A percentile compares a stretch with the other conserved stretches of the same genome.
phyloP scores from a whole-genome alignment of 2,888 invertebrate genomes.

The Galerucella nymphaeae region DNA sequence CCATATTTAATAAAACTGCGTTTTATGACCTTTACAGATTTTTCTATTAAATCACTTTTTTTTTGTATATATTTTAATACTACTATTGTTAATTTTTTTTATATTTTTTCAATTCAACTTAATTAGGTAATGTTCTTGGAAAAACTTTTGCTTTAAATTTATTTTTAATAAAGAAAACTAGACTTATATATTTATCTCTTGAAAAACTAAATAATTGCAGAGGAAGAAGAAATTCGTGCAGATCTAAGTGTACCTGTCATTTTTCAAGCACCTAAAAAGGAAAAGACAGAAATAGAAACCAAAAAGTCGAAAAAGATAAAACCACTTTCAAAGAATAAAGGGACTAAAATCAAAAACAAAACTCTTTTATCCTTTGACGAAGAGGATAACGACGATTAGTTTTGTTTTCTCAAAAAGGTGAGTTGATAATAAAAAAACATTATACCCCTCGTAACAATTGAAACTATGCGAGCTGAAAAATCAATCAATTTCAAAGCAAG shows the following conservation, averaged over 20 bases:
- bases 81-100: not conserved
- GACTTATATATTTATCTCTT: too few species aligned
- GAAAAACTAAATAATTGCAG: too few species aligned
- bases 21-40: constrained; percentile 12
- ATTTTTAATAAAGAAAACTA: too few species aligned
- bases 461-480: constrained; percentile 6
- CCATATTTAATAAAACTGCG: constrained; percentile 48
- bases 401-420: constrained; percentile 14
- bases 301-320: constrained; percentile 41
- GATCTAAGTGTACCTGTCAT: constrained; percentile 71
- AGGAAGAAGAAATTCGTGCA: constrained; percentile 70
- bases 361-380: constrained; percentile 68
- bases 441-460: not conserved
- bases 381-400: constrained; percentile 58
- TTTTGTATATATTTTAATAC: constrained; percentile 21
- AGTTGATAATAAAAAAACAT: constrained; percentile 11
- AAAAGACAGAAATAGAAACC: constrained; percentile 46
- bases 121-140: too few species aligned
- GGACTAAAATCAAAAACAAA: constrained; percentile 57
- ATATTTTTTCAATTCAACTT: not conserved
- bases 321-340: constrained; percentile 50
- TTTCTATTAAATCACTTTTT: constrained; percentile 17
- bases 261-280: constrained; percentile 65
- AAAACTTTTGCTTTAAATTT: too few species aligned
- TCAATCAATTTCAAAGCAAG: constrained; percentile 19